Evolutionary conservation across 2,888 invertebrate genomes (phyloP).

Genomic region (Phengaris alcon): DNA sequence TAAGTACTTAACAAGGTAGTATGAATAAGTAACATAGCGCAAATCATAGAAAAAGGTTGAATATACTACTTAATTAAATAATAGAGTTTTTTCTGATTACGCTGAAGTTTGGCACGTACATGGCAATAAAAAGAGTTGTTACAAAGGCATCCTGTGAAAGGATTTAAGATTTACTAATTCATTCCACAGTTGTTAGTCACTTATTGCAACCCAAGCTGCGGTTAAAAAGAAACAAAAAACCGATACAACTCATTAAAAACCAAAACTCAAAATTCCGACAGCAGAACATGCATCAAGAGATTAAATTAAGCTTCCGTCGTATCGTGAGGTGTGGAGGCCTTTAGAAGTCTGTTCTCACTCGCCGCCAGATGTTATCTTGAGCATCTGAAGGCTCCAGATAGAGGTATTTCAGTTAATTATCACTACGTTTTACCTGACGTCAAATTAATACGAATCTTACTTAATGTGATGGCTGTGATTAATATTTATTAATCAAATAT

Average conservation of each 20-base stretch:
- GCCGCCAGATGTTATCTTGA: constrained; percentile 30
- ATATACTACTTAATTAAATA: no score
- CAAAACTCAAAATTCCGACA: constrained; percentile 15
- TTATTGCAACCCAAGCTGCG: no score
- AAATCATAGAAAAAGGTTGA: no score
- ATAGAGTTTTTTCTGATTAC: no score
- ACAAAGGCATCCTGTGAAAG: no score
- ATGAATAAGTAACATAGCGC: no score
- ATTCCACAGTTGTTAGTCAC: no score
- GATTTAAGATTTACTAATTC: no score
- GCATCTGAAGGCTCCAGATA: constrained; percentile 29
- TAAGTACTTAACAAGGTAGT: no score
- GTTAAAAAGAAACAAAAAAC: neutral
- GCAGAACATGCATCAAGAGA: neutral
- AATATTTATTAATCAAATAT: constrained; percentile 21
- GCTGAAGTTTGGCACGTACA: no score
- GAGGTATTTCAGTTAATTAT: constrained; percentile 29
- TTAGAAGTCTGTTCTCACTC: constrained; percentile 18
- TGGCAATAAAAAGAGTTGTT: no score
- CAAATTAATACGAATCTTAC: constrained; percentile 18
- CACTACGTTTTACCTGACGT: constrained; percentile 21
- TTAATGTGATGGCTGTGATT: constrained; percentile 24
- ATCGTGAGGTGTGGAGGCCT: constrained; percentile 1
- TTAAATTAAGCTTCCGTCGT: constrained; percentile 20
- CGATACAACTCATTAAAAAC: neutral